phyloP scores from a whole-genome alignment of 1,140 invertebrate genomes.

The Drosophila truncata region DNA sequence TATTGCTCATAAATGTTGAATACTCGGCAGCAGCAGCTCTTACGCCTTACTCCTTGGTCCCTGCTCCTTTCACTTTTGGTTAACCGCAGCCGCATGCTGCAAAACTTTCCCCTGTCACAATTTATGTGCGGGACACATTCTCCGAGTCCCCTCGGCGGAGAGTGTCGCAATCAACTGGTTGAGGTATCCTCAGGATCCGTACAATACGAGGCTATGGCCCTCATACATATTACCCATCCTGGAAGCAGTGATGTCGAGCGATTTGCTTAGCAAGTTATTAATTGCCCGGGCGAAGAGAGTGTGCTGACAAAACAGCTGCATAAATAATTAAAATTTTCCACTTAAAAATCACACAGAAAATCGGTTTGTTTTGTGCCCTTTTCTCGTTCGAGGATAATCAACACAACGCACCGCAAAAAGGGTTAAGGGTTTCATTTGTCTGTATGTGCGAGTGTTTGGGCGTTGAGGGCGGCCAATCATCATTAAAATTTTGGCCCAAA shows the following conservation, averaged over 20 bases:
- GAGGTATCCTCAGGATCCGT: conserved; percentile 43
- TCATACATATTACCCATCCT: not conserved
- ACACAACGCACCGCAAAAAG: conserved; percentile 44
- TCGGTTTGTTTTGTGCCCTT: conserved; percentile 56
- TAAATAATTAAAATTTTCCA: conserved; percentile 75
- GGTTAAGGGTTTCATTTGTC: conserved; percentile 47
- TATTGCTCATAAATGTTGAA: conserved; percentile 81
- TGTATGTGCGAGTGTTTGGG: not conserved
- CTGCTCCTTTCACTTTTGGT: conserved; percentile 24
- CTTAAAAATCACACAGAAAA: conserved; percentile 72
- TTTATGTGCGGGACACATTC: conserved; percentile 47
- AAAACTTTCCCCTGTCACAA: conserved; percentile 70
- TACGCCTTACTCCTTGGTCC: not conserved
- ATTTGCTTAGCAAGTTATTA: conserved; percentile 68
- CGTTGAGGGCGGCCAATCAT: conserved; percentile 56
- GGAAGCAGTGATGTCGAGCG: conserved; percentile 16
- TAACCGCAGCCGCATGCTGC: conserved; percentile 67
- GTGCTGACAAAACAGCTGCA: conserved; percentile 66
- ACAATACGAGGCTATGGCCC: not conserved
- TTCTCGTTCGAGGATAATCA: conserved; percentile 46
- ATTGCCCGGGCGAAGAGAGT: conserved; percentile 46
- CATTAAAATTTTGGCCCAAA: conserved; percentile 73
- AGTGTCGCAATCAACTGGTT: conserved; percentile 68
- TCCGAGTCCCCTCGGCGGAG: conserved; percentile 20
- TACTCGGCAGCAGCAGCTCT: conserved; percentile 16